Conservation (phyloP, 1,140 invertebrate species). For the Hyles euphorbiae region DNA sequence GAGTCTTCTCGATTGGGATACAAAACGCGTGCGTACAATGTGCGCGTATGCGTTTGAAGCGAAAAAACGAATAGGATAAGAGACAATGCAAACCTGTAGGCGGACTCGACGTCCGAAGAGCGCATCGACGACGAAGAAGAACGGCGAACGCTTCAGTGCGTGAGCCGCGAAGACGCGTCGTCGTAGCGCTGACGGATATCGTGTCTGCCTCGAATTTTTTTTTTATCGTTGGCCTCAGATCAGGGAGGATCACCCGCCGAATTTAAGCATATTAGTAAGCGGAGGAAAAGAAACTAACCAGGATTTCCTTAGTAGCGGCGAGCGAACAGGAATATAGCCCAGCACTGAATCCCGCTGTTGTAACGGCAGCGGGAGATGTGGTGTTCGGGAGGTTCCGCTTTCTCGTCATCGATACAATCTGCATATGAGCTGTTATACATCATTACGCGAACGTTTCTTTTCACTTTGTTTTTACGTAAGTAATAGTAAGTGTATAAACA, state of each 20-base stretch:
- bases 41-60: slow-evolving; percentile 28
- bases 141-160: no score
- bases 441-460: no score
- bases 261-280: slow-evolving; percentile 94
- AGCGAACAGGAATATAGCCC: slow-evolving; percentile 88
- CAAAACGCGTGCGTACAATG: not conserved
- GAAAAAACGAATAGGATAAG: slow-evolving; percentile 25
- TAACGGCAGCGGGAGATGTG: slow-evolving; percentile 78
- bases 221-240: slow-evolving; percentile 77
- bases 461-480: no score
- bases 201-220: slow-evolving; percentile 9
- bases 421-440: no score
- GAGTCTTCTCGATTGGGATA: no score
- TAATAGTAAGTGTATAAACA: no score
- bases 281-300: slow-evolving; percentile 95
- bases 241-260: slow-evolving; percentile 85
- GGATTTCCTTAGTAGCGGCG: slow-evolving; percentile 92
- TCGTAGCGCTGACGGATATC: slow-evolving; percentile 10
- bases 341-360: slow-evolving; percentile 75
- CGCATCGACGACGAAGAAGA: slow-evolving; percentile 4
- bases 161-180: not conserved
- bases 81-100: not conserved
- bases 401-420: slow-evolving; percentile 39
- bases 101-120: slow-evolving; percentile 15
- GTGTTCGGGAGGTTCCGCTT: slow-evolving; percentile 77